Percentiles rank a stretch among this genome's conserved stretches.
phyloP scores from a whole-genome alignment of 30 jellyfish, hydroid and myxozoan species.

The Aurelia sp. region DNA sequence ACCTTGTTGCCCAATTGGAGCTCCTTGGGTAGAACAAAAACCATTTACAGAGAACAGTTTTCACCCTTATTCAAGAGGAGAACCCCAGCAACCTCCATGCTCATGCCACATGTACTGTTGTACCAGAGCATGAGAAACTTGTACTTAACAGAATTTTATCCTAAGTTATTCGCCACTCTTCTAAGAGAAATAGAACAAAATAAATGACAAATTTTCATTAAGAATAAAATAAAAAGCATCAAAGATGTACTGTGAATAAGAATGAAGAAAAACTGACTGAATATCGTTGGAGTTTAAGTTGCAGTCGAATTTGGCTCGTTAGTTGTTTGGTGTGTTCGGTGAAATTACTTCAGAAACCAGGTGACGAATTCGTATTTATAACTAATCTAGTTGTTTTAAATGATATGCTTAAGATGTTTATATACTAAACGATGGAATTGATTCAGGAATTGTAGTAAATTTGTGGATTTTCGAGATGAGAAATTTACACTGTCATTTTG shows the following conservation, averaged over 20 bases:
- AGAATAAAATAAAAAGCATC: background rate
- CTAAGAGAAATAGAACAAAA: background rate
- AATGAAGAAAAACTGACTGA: no score
- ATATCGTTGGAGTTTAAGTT: no score
- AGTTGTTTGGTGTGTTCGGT: no score
- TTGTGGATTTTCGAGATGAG: constrained; percentile 35
- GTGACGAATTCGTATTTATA: constrained; percentile 4
- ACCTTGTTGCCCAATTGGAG: constrained; percentile 50
- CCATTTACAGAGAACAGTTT: constrained; percentile 20
- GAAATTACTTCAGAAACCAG: background rate
- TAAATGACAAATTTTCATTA: background rate
- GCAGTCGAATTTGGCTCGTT: no score
- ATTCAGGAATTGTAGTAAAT: constrained; percentile 37
- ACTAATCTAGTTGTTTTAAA: constrained; percentile 42
- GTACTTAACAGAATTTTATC: background rate
- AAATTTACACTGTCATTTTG: constrained; percentile 27
- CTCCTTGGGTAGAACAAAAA: constrained; percentile 73
- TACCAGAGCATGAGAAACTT: constrained; percentile 48
- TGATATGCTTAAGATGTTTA: constrained; percentile 51
- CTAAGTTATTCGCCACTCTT: background rate
- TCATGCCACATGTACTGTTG: constrained; percentile 78
- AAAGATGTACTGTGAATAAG: background rate
- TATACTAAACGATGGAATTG: constrained; percentile 26
- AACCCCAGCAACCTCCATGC: constrained; percentile 60
- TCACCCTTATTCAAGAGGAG: constrained; percentile 51